Conservation (phyloP, 2,113 vertebrate species). For the Siphamia tubifer region DNA sequence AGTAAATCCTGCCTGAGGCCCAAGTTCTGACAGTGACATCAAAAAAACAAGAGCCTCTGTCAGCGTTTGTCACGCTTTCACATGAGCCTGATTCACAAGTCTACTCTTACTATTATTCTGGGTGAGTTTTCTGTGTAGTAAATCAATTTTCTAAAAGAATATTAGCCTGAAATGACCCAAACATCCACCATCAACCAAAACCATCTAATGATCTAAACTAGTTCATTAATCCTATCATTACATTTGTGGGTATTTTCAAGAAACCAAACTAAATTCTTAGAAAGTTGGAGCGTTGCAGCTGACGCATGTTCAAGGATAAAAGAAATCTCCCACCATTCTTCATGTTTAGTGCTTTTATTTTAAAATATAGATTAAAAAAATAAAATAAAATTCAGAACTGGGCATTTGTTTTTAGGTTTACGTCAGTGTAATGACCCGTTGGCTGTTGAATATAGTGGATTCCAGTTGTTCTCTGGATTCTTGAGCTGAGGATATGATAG, state of each 20-base stretch:
- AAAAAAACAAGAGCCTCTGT: slow-evolving; percentile 51
- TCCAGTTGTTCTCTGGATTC: slow-evolving; percentile 7
- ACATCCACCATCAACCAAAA: too few species aligned
- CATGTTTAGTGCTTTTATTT: too few species aligned
- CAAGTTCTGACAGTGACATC: slow-evolving; percentile 30
- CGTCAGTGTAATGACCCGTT: neutral
- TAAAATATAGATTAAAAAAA: too few species aligned
- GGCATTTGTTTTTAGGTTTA: too few species aligned
- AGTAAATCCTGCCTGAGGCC: slow-evolving; percentile 17
- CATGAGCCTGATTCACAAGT: slow-evolving; percentile 38
- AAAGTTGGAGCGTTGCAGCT: too few species aligned
- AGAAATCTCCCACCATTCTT: too few species aligned
- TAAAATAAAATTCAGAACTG: too few species aligned
- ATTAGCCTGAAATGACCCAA: neutral
- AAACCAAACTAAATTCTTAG: too few species aligned
- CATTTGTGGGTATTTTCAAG: too few species aligned
- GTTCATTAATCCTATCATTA: too few species aligned
- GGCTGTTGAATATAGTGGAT: neutral
- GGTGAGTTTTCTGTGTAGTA: neutral
- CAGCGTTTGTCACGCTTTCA: slow-evolving; percentile 54
- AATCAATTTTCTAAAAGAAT: slow-evolving; percentile 10
- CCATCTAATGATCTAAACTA: too few species aligned
- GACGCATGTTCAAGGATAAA: too few species aligned
- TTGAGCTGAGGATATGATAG: slow-evolving; percentile 6
- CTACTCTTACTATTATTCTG: slow-evolving; percentile 4